A percentile compares a stretch with the other conserved stretches of the same genome.
These are phyloP conservation scores for Ceyx margarethae DNA, from an alignment of 2,113 vertebrate genomes.

Conservation along the genomic window DNA sequence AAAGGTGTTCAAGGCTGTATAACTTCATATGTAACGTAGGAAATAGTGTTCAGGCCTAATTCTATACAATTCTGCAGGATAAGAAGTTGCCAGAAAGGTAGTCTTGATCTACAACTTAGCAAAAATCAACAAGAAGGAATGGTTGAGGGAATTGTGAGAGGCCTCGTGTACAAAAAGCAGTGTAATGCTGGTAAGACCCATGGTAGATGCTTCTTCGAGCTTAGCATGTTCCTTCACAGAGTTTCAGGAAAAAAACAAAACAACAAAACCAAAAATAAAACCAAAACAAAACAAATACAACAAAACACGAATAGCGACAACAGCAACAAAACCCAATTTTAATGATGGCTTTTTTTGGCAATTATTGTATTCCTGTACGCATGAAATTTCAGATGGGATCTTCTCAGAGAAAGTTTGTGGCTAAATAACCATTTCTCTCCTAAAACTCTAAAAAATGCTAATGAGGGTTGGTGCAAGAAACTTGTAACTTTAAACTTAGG, in stretches of 20 bases:
- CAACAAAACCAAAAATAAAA: neutral
- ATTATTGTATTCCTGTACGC: neutral
- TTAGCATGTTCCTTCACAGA: neutral
- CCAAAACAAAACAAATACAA: neutral
- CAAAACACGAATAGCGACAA: neutral
- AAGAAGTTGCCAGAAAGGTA: neutral
- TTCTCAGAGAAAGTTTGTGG: neutral
- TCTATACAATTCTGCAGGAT: neutral
- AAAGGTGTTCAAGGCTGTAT: neutral
- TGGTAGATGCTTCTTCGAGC: neutral
- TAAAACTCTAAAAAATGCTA: constrained; percentile 6
- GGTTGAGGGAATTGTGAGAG: neutral
- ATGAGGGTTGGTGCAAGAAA: neutral
- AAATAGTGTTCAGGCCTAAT: neutral
- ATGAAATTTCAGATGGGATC: constrained; percentile 1
- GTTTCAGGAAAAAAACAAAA: neutral
- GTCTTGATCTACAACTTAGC: neutral
- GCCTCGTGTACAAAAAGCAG: neutral
- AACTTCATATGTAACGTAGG: neutral
- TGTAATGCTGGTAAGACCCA: neutral
- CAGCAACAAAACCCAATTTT: neutral
- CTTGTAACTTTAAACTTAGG: neutral
- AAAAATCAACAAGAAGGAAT: neutral
- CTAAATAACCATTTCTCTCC: neutral
- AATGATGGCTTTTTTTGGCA: constrained; percentile 22